Percentiles rank a stretch among this genome's conserved stretches.
Conservation (phyloP, 2,888 invertebrate genomes). For the Meganola albula region DNA sequence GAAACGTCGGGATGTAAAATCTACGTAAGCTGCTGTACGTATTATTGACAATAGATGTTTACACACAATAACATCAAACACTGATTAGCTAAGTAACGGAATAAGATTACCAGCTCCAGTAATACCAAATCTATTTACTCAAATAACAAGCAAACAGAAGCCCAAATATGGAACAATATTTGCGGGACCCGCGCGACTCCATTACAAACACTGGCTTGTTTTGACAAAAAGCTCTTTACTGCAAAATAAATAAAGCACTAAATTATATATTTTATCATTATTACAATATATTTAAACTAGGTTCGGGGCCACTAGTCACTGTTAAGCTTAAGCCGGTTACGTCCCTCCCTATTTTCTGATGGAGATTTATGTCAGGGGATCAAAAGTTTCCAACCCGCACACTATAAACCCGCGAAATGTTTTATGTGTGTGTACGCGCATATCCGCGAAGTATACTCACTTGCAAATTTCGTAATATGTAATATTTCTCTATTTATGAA, state of each 20-base stretch:
- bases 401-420: conserved; percentile 31
- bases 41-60: neutral
- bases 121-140: conserved; percentile 62
- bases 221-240: conserved; percentile 60
- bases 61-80: conserved; percentile 19
- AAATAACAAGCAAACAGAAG: conserved; percentile 43
- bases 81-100: conserved; percentile 51
- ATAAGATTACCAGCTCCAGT: conserved; percentile 56
- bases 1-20: no score
- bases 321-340: conserved; percentile 78
- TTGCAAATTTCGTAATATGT: conserved; percentile 43
- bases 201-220: conserved; percentile 47
- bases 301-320: conserved; percentile 69
- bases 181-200: conserved; percentile 42
- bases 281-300: conserved; percentile 75
- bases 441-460: conserved; percentile 33
- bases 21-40: no score
- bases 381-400: conserved; percentile 71
- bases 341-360: conserved; percentile 76
- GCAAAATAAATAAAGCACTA: conserved; percentile 61
- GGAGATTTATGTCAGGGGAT: conserved; percentile 77
- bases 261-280: conserved; percentile 75
- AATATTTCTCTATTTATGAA: conserved; percentile 46
- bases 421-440: conserved; percentile 33
- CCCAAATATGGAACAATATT: conserved; percentile 70